Conservation (phyloP, 2,888 invertebrate species). For the Candidula unifasciata region DNA sequence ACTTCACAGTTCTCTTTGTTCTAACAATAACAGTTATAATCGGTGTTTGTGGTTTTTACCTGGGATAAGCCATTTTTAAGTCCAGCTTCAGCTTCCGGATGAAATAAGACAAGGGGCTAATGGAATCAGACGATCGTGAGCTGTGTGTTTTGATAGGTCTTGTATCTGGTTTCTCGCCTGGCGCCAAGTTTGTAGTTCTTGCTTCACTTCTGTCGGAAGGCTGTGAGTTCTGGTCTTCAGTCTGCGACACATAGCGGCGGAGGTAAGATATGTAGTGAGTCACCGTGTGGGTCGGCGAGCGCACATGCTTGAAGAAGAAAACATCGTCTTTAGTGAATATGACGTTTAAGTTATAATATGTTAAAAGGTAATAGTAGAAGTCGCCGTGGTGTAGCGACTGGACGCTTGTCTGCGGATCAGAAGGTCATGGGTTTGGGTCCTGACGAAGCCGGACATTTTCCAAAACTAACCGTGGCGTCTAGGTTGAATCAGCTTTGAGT, state of each 20-base stretch:
- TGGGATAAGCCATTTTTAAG: conserved; percentile 90
- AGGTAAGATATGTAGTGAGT: conserved; percentile 66
- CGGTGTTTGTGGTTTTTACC: conserved; percentile 81
- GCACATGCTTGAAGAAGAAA: conserved; percentile 59
- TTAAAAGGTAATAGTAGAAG: too few relatives aligned
- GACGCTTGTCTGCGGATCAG: too few relatives aligned
- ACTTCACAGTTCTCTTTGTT: background rate
- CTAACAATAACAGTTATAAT: background rate
- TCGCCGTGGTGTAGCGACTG: too few relatives aligned
- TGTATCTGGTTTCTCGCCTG: background rate
- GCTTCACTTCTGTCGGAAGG: conserved; percentile 38
- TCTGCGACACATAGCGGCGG: conserved; percentile 58
- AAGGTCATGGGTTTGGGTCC: too few relatives aligned
- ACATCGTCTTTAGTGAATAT: background rate
- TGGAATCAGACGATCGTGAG: conserved; percentile 75
- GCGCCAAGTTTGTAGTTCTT: background rate
- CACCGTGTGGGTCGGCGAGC: conserved; percentile 66
- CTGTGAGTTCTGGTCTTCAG: background rate
- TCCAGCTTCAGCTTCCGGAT: conserved; percentile 91
- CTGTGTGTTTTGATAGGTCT: background rate
- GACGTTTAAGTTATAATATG: too few relatives aligned
- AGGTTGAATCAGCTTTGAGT: too few relatives aligned
- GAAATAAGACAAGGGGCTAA: conserved; percentile 93
- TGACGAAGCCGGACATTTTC: too few relatives aligned
- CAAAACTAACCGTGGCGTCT: too few relatives aligned